Evolutionary conservation across 2,888 invertebrate species (phyloP).

Genomic region (Dinocampus coccinellae): DNA sequence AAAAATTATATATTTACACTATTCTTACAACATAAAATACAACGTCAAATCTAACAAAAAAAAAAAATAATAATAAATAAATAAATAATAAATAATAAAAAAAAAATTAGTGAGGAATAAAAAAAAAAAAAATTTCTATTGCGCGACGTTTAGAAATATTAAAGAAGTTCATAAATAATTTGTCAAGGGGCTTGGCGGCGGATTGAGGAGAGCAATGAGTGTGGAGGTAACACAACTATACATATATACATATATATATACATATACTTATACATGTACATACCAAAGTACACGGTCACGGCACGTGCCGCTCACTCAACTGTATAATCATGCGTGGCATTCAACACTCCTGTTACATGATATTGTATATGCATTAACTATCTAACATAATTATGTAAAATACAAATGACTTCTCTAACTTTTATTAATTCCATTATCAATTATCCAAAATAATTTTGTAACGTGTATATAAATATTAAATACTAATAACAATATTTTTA

Average conservation of each 20-base stretch:
- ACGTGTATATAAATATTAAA: neutral
- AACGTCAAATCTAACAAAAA: too few species aligned
- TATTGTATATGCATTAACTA: conserved; percentile 17
- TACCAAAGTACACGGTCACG: conserved; percentile 40
- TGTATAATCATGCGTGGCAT: conserved; percentile 60
- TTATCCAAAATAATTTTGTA: neutral
- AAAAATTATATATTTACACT: neutral
- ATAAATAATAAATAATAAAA: too few species aligned
- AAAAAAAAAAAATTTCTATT: neutral
- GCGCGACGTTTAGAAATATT: conserved; percentile 53
- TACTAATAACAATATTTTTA: neutral
- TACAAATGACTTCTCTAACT: conserved; percentile 7
- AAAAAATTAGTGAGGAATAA: too few species aligned
- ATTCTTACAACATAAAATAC: neutral
- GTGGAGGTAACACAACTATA: neutral
- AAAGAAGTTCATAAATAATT: conserved; percentile 67
- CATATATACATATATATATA: conserved; percentile 17
- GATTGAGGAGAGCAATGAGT: neutral
- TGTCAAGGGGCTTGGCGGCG: conserved; percentile 57
- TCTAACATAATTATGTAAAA: conserved; percentile 18
- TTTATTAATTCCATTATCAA: conserved; percentile 28
- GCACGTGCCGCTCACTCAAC: conserved; percentile 50
- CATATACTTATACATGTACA: neutral
- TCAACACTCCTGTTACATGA: conserved; percentile 44
- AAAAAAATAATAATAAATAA: too few species aligned